These are phyloP conservation scores for Potamarius usumacintae DNA, from an alignment of 2,113 vertebrate genomes.

Conservation along the genomic window DNA sequence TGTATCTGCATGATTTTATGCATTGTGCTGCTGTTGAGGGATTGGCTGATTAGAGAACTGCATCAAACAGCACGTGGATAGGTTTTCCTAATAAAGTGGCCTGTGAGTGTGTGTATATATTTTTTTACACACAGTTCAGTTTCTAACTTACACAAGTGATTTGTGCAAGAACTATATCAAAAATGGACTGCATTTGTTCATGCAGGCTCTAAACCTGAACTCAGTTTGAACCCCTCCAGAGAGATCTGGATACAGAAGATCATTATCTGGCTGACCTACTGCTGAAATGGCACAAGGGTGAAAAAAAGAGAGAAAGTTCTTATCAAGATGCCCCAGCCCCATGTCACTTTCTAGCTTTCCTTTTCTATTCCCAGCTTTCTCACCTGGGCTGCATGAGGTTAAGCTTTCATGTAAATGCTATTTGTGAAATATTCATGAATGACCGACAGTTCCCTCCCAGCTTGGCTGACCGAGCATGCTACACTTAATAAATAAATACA, in stretches of 20 bases:
- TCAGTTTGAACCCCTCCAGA: conserved; percentile 70
- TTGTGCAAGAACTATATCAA: neutral
- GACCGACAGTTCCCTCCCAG: conserved; percentile 53
- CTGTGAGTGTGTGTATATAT: too few relatives aligned
- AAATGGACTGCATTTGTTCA: conserved; percentile 1
- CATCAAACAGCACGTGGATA: too few relatives aligned
- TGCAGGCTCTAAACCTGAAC: conserved; percentile 66
- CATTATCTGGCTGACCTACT: conserved; percentile 72
- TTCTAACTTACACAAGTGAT: neutral
- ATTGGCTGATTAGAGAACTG: too few relatives aligned
- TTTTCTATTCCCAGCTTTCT: conserved; percentile 9
- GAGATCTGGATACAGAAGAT: conserved; percentile 65
- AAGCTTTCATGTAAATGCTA: conserved; percentile 46
- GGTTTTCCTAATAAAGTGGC: too few relatives aligned
- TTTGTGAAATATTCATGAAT: conserved; percentile 57
- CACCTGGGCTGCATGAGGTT: conserved; percentile 7
- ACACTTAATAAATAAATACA: conserved; percentile 55
- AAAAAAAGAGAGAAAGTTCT: conserved; percentile 43
- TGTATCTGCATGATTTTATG: too few relatives aligned
- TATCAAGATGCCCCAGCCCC: conserved; percentile 9
- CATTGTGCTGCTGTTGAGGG: too few relatives aligned
- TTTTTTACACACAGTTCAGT: neutral
- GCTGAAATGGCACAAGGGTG: conserved; percentile 44
- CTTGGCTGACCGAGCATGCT: conserved; percentile 46
- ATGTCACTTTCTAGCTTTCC: neutral